Evolutionary conservation across 2,888 invertebrate genomes (phyloP).

Genomic region (Notodonta dromedarius): DNA sequence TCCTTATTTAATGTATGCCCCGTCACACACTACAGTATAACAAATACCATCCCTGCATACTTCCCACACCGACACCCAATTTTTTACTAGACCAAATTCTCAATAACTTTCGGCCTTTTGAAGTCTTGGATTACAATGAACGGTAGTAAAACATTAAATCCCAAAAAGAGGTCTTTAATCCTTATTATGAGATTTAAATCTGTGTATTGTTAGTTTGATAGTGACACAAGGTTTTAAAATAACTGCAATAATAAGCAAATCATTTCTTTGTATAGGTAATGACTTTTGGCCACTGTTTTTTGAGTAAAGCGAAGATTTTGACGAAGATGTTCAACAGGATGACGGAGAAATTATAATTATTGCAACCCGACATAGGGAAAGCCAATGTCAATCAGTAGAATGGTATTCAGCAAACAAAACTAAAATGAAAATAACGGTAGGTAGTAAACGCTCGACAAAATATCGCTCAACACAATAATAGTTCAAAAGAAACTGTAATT

Average conservation of each 20-base stretch:
- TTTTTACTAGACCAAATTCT: not conserved
- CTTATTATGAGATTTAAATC: not conserved
- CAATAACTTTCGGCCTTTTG: not conserved
- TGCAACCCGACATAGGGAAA: too few relatives aligned
- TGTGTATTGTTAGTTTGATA: not conserved
- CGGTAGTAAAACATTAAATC: not conserved
- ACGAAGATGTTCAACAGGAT: too few relatives aligned
- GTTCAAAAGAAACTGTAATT: not conserved
- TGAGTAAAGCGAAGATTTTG: not conserved
- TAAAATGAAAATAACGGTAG: too few relatives aligned
- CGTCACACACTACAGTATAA: not conserved
- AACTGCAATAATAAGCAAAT: too few relatives aligned
- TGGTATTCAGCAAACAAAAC: too few relatives aligned
- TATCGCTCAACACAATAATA: conserved; percentile 1
- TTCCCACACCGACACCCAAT: not conserved
- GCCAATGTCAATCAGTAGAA: too few relatives aligned
- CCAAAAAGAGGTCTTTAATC: not conserved
- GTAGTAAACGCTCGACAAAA: not conserved
- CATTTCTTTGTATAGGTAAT: not conserved
- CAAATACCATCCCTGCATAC: not conserved
- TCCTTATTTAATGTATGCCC: not conserved
- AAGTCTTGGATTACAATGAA: not conserved
- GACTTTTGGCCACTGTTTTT: not conserved
- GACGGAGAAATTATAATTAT: too few relatives aligned
- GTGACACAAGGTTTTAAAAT: not conserved